Base-by-base conservation (phyloP, 2,113 vertebrate genomes). In the Dinomys branickii region DNA sequence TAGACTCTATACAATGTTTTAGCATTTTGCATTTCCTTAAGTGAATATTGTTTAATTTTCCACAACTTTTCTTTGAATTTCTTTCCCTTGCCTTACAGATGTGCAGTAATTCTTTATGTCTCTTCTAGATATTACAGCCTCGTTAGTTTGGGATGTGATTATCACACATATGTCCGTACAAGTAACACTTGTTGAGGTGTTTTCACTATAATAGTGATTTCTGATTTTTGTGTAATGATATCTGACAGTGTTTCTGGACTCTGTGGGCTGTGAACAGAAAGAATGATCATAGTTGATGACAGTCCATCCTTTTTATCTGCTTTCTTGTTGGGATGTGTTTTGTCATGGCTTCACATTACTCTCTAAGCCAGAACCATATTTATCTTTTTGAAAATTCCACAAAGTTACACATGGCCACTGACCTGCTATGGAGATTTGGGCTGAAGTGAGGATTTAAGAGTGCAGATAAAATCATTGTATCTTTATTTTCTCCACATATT, bases 401-500 rank as follows among this genome's bases (percentile, higher is more conserved):
- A 67, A 58, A 71, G 5, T 17, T 67, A 58, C 26, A 85, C 2
- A 28, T 58, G 38, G 9, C 5, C 44, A 85, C 47, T 77, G 30
- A 35, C 22, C 3, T 69, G n/a, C 5, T 13, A 52, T 41, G 13
- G 20, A 94, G 94, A 75, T 38, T 2, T 44, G 20, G n/a, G 24
- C 19, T 22, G n/a, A 0, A 2, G 20, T 4, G 4, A 1, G 8
- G 8, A 20, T 6, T 22, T 59, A 16, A 7, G 12, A 3, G 8
- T 19, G 13, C 0, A 17, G 7, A 24, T 54, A 50, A 75, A 81
- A 59, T 19, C 35, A 50, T 69, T 58, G 12, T 5, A 38, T 22
- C 17, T 52, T 41, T 81, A 9, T 1, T 24, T 71, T 96, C 5
- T 10, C 4, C 11, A 41, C 26, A 2, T 69, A 44, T n/a, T 61